Percentiles rank a stretch among this genome's conserved stretches.
Conservation (phyloP, 2,888 invertebrate species). For the Tetropium fuscum region DNA sequence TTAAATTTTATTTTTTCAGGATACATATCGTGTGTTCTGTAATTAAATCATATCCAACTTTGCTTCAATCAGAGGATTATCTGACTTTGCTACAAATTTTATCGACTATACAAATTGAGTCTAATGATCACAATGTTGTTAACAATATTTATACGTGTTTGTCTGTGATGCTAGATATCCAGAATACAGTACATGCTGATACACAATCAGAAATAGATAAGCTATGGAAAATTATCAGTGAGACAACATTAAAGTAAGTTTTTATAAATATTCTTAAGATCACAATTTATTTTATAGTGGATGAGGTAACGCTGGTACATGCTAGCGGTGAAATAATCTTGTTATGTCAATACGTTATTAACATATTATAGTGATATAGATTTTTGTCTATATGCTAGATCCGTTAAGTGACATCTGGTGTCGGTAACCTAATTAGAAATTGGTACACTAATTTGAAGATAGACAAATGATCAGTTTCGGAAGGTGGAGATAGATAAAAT, state of each 20-base stretch:
- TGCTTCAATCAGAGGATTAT: constrained; percentile 60
- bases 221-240: constrained; percentile 45
- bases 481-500: too few species aligned
- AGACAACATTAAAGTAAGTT: constrained; percentile 43
- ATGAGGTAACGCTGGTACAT: too few species aligned
- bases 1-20: constrained; percentile 49
- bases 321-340: too few species aligned
- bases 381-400: too few species aligned
- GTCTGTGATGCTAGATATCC: constrained; percentile 38
- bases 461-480: too few species aligned
- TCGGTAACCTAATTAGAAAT: too few species aligned
- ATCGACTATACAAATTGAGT: constrained; percentile 53
- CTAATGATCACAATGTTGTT: constrained; percentile 40
- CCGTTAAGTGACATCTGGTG: too few species aligned
- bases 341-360: too few species aligned
- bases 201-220: constrained; percentile 32
- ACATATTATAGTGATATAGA: too few species aligned
- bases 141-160: constrained; percentile 43
- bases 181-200: constrained; percentile 14
- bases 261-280: too few species aligned
- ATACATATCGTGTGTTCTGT: constrained; percentile 62
- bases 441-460: too few species aligned
- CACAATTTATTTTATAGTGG: too few species aligned
- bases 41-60: constrained; percentile 63
- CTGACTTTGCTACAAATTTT: constrained; percentile 61